Conservation (phyloP, 2,113 vertebrate species). For the Sebastes fasciatus region DNA sequence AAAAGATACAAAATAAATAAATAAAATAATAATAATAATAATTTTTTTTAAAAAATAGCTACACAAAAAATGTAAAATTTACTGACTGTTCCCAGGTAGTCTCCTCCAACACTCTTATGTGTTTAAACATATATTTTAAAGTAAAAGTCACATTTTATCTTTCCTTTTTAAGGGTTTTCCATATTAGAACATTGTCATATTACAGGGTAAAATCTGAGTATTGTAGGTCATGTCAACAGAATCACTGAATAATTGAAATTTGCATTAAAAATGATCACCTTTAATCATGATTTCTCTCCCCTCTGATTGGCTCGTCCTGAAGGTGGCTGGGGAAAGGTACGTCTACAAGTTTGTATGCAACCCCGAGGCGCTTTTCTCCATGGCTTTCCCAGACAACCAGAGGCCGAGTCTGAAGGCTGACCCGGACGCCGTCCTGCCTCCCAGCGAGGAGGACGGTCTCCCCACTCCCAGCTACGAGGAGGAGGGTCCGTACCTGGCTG, state of each 20-base stretch:
- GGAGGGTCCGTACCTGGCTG: constrained; percentile 87
- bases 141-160: neutral
- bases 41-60: no score
- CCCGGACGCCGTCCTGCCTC: constrained; percentile 72
- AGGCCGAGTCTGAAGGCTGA: constrained; percentile 91
- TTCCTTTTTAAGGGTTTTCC: neutral
- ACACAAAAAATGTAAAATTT: no score
- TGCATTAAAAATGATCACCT: no score
- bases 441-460: constrained; percentile 84
- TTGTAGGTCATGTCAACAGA: neutral
- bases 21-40: no score
- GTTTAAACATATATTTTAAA: neutral
- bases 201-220: neutral
- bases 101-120: neutral
- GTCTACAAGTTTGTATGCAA: constrained; percentile 98
- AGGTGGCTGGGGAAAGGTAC: constrained; percentile 95
- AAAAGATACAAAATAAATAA: no score
- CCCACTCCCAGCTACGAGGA: constrained; percentile 89
- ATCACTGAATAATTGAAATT: neutral
- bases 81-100: no score
- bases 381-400: constrained; percentile 96
- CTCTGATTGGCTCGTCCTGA: neutral
- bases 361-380: constrained; percentile 94
- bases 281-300: neutral
- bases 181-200: neutral